Base-by-base conservation (phyloP, 2,113 vertebrate genomes). In the Rhineura floridana region DNA sequence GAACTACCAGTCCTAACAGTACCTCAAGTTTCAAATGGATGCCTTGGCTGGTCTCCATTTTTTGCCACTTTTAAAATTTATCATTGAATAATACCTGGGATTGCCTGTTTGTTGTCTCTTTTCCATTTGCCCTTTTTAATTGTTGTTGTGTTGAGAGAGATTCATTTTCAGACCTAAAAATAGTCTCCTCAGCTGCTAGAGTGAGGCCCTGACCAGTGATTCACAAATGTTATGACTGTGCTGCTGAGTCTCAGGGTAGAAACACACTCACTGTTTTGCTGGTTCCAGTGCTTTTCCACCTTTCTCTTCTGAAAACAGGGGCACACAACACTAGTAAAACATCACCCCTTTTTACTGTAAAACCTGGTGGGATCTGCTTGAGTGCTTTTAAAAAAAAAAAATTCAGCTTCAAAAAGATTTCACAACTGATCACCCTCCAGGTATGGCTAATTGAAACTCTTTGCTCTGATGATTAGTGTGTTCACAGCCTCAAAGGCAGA, bases 151-250 rank as follows among this genome's bases (percentile, higher is more conserved):
- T 86, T 5, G 76, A 85, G 28, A 33, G 30, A 75, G 92, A 88
- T 91, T 95, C 44, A 36, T 93, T 93, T 96, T 93, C 92, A 89
- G 88, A 82, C 88, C 94, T 96, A 95, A 95, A 95, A 96, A 95
- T 96, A 95, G 75, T 78, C 1, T 23, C 90, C 89, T 88, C 91
- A 95, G 94, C 94, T 95, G 93, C 85, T 93, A 92, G 89, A 90
- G 88, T 94, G 91, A 76, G 87, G 85, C 91, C 91, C 90, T 89
- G 89, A 59, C 77, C 23, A 39, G 30, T 92, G 85, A 84, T 90
- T 85, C 89, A 50, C 46, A 63, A 91, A 83, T 36, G 62, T 85
- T 86, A 88, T 62, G 91, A 93, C 65, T 78, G 91, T 0, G 0
- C 0, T 65, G 59, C 63, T 81, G 75, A 88, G 83, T 88, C 85